Percentiles rank a stretch among this genome's conserved stretches.
phyloP scores from a whole-genome alignment of 2,113 vertebrate genomes.

The Saccopteryx bilineata region DNA sequence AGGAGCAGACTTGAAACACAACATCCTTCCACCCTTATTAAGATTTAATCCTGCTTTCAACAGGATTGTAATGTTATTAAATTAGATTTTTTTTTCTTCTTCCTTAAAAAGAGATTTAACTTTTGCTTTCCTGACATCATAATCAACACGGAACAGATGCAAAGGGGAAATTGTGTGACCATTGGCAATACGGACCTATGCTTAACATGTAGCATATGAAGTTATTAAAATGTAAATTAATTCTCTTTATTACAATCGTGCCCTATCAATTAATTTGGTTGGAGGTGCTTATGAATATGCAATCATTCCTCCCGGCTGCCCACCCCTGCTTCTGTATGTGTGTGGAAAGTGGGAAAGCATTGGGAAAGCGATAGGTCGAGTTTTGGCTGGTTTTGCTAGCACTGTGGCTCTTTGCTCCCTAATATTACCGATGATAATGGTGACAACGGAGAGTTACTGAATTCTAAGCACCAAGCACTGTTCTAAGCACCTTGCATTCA shows the following conservation, averaged over 20 bases:
- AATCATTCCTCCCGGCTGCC: slow-evolving; percentile 76
- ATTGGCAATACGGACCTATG: slow-evolving; percentile 67
- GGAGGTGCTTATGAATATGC: slow-evolving; percentile 89
- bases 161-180: slow-evolving; percentile 74
- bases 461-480: not conserved
- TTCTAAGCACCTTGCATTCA: not conserved
- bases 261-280: slow-evolving; percentile 88
- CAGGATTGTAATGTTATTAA: slow-evolving; percentile 79
- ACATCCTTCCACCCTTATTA: slow-evolving; percentile 82
- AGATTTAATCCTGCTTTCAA: slow-evolving; percentile 83
- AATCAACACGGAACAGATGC: slow-evolving; percentile 77
- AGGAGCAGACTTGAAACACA: slow-evolving; percentile 81
- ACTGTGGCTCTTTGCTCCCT: not conserved
- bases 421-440: not conserved
- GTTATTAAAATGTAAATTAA: slow-evolving; percentile 87
- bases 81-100: slow-evolving; percentile 75
- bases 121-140: slow-evolving; percentile 79
- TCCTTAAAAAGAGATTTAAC: slow-evolving; percentile 77
- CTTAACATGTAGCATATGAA: slow-evolving; percentile 80
- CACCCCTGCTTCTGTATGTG: slow-evolving; percentile 71
- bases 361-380: not conserved
- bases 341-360: not conserved
- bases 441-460: not conserved
- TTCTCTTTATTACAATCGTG: slow-evolving; percentile 86
- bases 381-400: slow-evolving; percentile 19